Base-by-base conservation (phyloP, 2,888 invertebrate species). In the Notodonta dromedarius region DNA sequence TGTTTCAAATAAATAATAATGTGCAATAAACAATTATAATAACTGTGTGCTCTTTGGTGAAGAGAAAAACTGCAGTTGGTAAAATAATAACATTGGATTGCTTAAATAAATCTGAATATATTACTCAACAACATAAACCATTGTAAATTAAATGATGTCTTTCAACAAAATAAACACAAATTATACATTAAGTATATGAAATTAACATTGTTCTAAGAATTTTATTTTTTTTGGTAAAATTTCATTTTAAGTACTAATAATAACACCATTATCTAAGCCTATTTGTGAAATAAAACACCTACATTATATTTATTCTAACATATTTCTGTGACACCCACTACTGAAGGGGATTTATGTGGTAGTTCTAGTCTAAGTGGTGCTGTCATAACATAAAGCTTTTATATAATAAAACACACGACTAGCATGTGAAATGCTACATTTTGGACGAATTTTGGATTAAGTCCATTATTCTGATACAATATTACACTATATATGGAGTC, bases 171-270 rank as follows among this genome's bases (percentile, higher is more conserved):
- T 78, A 74, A 82, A 85, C 80, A 84, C 77, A 85, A 79, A 82
- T 82, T 71, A 79, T 14, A 55, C 35, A 8, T 9, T 3, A 16
- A 11, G 78, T 83, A 84, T 72, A 85, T 77, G 83, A 84, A 85
- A 86, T 80, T 83, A 87, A 88, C 84, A 87, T 90, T 88, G 88
- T 89, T 86, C 87, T 87, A 86, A 81, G 80, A 77, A 73, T 80
- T 83, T 83, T 80, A 79, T 81, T 89, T 88, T 54, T 35, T 92
- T 93, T 91, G 90, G 91, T 90, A 89, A 86, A 55, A 84, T 81
- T 83, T 86, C 75, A 80, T 77, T 81, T 90, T 91, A 92, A 91
- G 91, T 93, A 93, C 92, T 91, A 91, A 86, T 82, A 70, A 80
- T 84, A 90, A 81, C 81, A 82, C 78, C 84, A 77, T 84, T 71